phyloP scores from a whole-genome alignment of 2,888 invertebrate species.

The Amphiduros pacificus region DNA sequence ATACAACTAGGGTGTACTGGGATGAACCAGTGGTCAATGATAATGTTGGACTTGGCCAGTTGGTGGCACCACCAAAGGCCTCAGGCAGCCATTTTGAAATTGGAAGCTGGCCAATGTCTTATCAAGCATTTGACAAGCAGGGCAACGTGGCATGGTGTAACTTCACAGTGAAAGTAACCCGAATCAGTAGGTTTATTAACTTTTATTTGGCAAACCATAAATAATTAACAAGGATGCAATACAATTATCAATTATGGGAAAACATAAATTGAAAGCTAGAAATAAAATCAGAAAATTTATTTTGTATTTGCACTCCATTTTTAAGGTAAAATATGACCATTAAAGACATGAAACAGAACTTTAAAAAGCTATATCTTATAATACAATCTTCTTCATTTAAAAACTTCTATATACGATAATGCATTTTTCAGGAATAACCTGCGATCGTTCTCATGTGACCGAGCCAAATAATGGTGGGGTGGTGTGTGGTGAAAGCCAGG shows the following conservation, averaged over 20 bases:
- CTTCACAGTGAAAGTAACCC: constrained; percentile 39
- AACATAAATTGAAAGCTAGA: too few species aligned
- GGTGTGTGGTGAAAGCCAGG: constrained; percentile 34
- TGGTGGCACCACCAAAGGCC: constrained; percentile 32
- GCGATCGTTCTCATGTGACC: constrained; percentile 21
- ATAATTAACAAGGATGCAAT: too few species aligned
- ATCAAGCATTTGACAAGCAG: constrained; percentile 42
- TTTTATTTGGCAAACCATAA: too few species aligned
- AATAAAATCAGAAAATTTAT: too few species aligned
- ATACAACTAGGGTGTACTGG: constrained; percentile 43
- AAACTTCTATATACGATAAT: neutral
- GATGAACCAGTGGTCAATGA: constrained; percentile 40
- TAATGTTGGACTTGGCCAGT: constrained; percentile 35
- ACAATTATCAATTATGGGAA: too few species aligned
- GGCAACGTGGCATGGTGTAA: constrained; percentile 41
- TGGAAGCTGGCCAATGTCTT: constrained; percentile 37
- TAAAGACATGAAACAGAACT: too few species aligned
- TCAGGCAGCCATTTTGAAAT: constrained; percentile 35
- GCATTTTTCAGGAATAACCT: constrained; percentile 34
- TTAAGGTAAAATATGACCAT: too few species aligned
- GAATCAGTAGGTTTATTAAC: constrained; percentile 35
- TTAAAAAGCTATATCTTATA: neutral
- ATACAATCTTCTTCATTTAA: neutral
- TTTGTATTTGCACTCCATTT: too few species aligned
- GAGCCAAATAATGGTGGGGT: constrained; percentile 35